A percentile compares a stretch with the other conserved stretches of the same genome.
Conservation (phyloP, 2,888 invertebrate genomes). For the Neelides folsomi region DNA sequence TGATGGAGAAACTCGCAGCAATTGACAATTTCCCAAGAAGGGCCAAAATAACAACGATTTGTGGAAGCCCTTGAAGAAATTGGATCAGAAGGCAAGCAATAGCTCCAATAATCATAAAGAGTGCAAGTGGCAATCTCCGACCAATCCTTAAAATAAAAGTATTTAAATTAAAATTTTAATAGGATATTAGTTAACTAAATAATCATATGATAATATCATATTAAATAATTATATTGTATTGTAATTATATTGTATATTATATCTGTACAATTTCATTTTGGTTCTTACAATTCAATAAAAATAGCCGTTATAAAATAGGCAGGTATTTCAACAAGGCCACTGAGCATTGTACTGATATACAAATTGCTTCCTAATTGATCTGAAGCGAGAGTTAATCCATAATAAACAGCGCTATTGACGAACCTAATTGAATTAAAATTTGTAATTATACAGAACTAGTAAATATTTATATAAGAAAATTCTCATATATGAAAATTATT, state of each 20-base stretch:
- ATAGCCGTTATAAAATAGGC: slow-evolving; percentile 31
- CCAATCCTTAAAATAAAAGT: slow-evolving; percentile 17
- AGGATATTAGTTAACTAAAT: no score
- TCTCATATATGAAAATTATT: neutral
- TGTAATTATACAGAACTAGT: neutral
- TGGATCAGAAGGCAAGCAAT: slow-evolving; percentile 25
- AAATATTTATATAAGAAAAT: neutral
- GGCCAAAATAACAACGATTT: slow-evolving; percentile 20
- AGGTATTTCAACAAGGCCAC: slow-evolving; percentile 34
- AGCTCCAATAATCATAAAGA: slow-evolving; percentile 31
- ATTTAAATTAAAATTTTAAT: no score
- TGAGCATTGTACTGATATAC: slow-evolving; percentile 33
- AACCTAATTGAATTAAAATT: slow-evolving; percentile 27
- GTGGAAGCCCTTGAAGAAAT: slow-evolving; percentile 9
- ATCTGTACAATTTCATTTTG: no score
- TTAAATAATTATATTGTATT: no score
- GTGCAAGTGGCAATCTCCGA: slow-evolving; percentile 30
- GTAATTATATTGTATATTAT: no score
- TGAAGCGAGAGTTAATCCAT: slow-evolving; percentile 34
- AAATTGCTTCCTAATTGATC: slow-evolving; percentile 31
- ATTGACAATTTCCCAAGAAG: slow-evolving; percentile 40
- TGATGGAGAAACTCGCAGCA: slow-evolving; percentile 40
- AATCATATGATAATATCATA: no score
- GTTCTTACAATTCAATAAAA: slow-evolving; percentile 32
- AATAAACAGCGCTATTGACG: slow-evolving; percentile 34